A percentile compares a stretch with the other conserved stretches of the same genome.
Conservation (phyloP, 2,113 vertebrate genomes). For the Sebastes fasciatus region DNA sequence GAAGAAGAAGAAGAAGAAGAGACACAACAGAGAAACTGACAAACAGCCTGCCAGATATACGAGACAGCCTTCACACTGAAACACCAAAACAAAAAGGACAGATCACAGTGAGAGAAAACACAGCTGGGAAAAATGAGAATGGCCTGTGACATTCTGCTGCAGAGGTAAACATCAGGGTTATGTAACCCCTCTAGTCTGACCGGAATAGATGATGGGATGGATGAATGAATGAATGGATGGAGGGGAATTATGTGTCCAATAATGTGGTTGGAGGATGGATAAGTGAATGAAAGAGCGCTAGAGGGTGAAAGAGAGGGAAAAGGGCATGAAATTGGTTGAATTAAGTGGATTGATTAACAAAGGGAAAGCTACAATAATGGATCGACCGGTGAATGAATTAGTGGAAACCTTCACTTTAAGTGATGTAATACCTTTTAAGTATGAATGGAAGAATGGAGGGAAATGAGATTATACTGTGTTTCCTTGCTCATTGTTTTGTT, state of each 20-base stretch:
- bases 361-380: background rate
- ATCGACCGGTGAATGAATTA: background rate
- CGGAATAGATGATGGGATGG: constrained; percentile 7
- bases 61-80: background rate
- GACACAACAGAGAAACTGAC: constrained; percentile 22
- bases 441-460: constrained; percentile 4
- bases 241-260: background rate
- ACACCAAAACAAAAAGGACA: constrained; percentile 30
- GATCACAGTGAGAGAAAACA: constrained; percentile 43
- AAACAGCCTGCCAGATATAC: background rate
- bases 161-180: constrained; percentile 86
- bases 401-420: background rate
- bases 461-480: constrained; percentile 3
- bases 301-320: background rate
- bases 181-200: constrained; percentile 48
- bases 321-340: background rate
- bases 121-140: constrained; percentile 81
- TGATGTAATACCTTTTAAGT: background rate
- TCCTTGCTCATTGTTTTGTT: constrained; percentile 26
- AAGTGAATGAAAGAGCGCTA: background rate
- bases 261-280: constrained; percentile 4
- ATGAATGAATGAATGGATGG: background rate
- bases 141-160: constrained; percentile 91
- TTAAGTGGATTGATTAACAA: background rate
- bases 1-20: constrained; percentile 3